Conservation (phyloP, 92 coral and sea anemone genomes). For the Desmophyllum pertusum region DNA sequence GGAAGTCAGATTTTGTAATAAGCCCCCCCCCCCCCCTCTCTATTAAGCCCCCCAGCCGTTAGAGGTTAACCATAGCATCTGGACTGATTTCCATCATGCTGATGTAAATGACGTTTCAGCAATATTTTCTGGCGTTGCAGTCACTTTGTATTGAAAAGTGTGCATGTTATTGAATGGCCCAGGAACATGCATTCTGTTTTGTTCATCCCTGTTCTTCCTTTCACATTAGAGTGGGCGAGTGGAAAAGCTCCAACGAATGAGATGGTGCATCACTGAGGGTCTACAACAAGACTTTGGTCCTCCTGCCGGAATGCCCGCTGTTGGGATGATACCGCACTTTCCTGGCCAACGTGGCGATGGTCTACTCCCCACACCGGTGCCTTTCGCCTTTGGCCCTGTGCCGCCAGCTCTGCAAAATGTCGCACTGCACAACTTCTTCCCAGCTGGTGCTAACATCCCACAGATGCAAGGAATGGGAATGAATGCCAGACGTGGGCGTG, state of each 20-base stretch:
- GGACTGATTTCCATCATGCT: no score
- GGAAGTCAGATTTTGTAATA: no score
- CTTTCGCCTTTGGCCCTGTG: slow-evolving; percentile 72
- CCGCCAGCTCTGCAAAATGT: slow-evolving; percentile 81
- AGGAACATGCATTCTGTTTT: no score
- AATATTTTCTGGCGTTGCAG: no score
- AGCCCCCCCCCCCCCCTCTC: no score
- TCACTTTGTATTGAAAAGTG: no score
- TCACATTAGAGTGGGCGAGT: slow-evolving; percentile 74
- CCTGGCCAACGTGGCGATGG: slow-evolving; percentile 79
- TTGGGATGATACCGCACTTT: slow-evolving; percentile 58
- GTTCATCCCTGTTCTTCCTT: not conserved
- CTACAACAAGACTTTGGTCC: slow-evolving; percentile 74
- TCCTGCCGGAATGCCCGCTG: slow-evolving; percentile 44
- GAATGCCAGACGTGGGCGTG: slow-evolving; percentile 85
- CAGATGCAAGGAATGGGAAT: slow-evolving; percentile 56
- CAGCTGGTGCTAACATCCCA: slow-evolving; percentile 88
- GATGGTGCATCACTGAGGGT: slow-evolving; percentile 96
- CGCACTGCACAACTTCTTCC: slow-evolving; percentile 68
- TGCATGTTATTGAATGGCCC: no score
- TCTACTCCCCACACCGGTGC: slow-evolving; percentile 78
- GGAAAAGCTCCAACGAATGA: slow-evolving; percentile 93
- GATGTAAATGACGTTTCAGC: no score
- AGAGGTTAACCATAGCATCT: no score
- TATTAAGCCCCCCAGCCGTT: no score